phyloP scores from a whole-genome alignment of 2,888 invertebrate species.

The Caenorhabditis wallacei region DNA sequence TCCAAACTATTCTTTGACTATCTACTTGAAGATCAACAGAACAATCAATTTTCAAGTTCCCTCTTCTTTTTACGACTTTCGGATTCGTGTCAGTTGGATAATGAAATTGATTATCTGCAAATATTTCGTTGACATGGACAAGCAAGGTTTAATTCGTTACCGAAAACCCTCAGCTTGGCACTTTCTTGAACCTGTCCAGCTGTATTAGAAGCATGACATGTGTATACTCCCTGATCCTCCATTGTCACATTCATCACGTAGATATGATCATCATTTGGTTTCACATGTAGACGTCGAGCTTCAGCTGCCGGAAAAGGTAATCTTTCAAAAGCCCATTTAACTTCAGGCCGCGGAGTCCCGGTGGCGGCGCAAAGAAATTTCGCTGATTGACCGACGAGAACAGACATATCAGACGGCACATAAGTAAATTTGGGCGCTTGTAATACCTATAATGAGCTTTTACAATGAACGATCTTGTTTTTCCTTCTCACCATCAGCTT shows the following conservation, averaged over 20 bases:
- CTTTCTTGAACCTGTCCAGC: slow-evolving; percentile 67
- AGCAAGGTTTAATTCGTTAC: slow-evolving; percentile 42
- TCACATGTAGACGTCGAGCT: slow-evolving; percentile 70
- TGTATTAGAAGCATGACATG: slow-evolving; percentile 69
- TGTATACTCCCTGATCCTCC: slow-evolving; percentile 70
- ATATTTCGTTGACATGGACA: no score
- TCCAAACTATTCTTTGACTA: slow-evolving; percentile 60
- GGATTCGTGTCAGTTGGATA: slow-evolving; percentile 27
- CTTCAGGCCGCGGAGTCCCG: slow-evolving; percentile 69
- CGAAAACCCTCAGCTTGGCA: slow-evolving; percentile 67
- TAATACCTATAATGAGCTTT: slow-evolving; percentile 56
- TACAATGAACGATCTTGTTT: no score
- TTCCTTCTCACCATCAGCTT: slow-evolving; percentile 32
- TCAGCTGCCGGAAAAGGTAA: slow-evolving; percentile 71
- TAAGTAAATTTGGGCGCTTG: slow-evolving; percentile 68
- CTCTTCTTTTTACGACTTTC: slow-evolving; percentile 40
- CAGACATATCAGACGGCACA: slow-evolving; percentile 69
- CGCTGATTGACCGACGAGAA: slow-evolving; percentile 72
- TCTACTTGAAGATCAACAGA: slow-evolving; percentile 53
- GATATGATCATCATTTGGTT: slow-evolving; percentile 71
- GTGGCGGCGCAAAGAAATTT: slow-evolving; percentile 71
- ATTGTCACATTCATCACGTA: slow-evolving; percentile 70
- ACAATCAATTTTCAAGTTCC: slow-evolving; percentile 65
- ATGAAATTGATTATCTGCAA: slow-evolving; percentile 55
- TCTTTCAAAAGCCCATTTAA: slow-evolving; percentile 73